Conservation (phyloP, 2,888 invertebrate genomes). For the Spisula subtruncata region DNA sequence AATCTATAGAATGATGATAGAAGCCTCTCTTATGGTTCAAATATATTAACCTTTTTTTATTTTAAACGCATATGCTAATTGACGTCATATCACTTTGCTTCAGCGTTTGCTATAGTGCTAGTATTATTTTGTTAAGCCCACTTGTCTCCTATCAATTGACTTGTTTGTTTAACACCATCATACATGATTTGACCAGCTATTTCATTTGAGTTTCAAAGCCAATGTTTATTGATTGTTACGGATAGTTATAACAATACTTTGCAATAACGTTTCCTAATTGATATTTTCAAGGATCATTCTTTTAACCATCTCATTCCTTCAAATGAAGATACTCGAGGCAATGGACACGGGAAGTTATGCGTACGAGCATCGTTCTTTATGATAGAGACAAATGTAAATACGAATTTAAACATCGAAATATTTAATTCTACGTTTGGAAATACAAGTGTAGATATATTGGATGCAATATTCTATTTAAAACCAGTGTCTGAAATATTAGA, state of each 20-base stretch:
- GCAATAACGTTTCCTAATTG: not conserved
- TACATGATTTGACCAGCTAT: too few species aligned
- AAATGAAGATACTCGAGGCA: constrained; percentile 48
- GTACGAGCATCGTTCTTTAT: constrained; percentile 63
- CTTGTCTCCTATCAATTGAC: too few species aligned
- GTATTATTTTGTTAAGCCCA: too few species aligned
- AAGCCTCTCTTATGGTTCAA: not conserved
- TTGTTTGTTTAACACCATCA: too few species aligned
- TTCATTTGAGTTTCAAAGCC: too few species aligned
- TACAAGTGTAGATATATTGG: constrained; percentile 23
- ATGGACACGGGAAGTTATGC: not conserved
- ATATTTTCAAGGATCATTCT: constrained; percentile 70
- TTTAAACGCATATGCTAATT: too few species aligned
- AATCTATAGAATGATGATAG: not conserved
- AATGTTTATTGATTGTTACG: too few species aligned
- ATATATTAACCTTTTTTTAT: not conserved
- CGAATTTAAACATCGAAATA: constrained; percentile 26
- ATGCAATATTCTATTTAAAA: constrained; percentile 42
- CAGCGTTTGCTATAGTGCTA: too few species aligned
- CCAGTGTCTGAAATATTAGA: constrained; percentile 33
- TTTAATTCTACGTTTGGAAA: constrained; percentile 25
- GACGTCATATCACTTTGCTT: too few species aligned
- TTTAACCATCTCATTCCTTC: constrained; percentile 27
- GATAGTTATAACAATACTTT: too few species aligned
- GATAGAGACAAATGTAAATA: constrained; percentile 52